These are phyloP conservation scores for Choloepus hoffmanni DNA, from an alignment of 2,113 vertebrate genomes.

Conservation along the genomic window DNA sequence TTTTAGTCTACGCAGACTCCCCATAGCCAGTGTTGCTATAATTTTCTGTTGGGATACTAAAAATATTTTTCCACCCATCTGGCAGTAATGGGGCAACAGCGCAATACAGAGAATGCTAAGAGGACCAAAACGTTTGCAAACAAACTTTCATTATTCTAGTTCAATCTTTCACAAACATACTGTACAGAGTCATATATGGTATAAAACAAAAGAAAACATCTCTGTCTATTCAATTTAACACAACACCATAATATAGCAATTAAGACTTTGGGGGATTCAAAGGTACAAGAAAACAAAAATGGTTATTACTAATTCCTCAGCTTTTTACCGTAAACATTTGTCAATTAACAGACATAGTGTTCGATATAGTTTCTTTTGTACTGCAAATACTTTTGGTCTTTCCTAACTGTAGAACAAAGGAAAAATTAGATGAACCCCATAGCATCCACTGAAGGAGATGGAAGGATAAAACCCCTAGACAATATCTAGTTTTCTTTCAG, in stretches of 20 bases:
- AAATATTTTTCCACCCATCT: slow-evolving; percentile 56
- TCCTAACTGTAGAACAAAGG: slow-evolving; percentile 76
- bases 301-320: slow-evolving; percentile 85
- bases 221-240: slow-evolving; percentile 84
- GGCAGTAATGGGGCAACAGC: slow-evolving; percentile 58
- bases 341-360: slow-evolving; percentile 83
- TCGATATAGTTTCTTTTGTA: slow-evolving; percentile 81
- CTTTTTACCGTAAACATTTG: slow-evolving; percentile 86
- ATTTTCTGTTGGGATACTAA: slow-evolving; percentile 56
- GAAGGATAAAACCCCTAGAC: slow-evolving; percentile 77
- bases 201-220: slow-evolving; percentile 85
- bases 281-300: slow-evolving; percentile 84
- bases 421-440: slow-evolving; percentile 69
- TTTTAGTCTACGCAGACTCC: slow-evolving; percentile 75
- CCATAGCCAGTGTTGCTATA: slow-evolving; percentile 72
- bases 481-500: slow-evolving; percentile 80
- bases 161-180: slow-evolving; percentile 87
- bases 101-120: slow-evolving; percentile 82
- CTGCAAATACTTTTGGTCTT: slow-evolving; percentile 82
- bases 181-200: slow-evolving; percentile 85
- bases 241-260: slow-evolving; percentile 83
- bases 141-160: slow-evolving; percentile 88
- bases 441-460: slow-evolving; percentile 72
- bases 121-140: slow-evolving; percentile 83
- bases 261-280: slow-evolving; percentile 85